Percentiles rank a stretch among this genome's conserved stretches.
Evolutionary conservation across 2,113 vertebrate genomes (phyloP).

Genomic region (Patagioenas fasciata): DNA sequence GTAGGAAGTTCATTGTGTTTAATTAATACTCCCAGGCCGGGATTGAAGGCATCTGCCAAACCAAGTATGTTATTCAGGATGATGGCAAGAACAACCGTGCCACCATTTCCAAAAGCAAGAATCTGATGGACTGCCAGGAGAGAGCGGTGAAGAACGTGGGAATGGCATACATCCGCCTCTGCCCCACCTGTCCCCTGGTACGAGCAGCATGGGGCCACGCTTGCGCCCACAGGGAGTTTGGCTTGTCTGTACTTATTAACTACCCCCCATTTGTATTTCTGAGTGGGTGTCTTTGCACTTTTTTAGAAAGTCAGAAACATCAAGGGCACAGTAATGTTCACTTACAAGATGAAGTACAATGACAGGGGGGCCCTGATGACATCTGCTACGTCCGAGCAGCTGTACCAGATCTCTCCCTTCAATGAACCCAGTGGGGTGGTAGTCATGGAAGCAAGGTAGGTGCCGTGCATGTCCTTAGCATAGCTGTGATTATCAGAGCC

Average conservation of each 20-base stretch:
- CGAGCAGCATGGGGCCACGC: rapidly evolving
- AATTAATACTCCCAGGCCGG: constrained; percentile 51
- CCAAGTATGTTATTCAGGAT: constrained; percentile 82
- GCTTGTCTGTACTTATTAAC: background rate
- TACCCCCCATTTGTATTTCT: rapidly evolving
- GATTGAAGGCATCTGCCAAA: constrained; percentile 84
- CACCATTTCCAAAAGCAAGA: constrained; percentile 80
- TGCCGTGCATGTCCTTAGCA: rapidly evolving
- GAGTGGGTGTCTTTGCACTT: background rate
- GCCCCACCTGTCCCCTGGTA: constrained; percentile 74
- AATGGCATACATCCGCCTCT: constrained; percentile 77
- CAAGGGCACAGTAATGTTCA: constrained; percentile 74
- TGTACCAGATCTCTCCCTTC: constrained; percentile 82
- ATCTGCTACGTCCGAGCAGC: constrained; percentile 71
- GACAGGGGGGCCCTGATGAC: constrained; percentile 61
- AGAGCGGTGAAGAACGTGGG: constrained; percentile 75
- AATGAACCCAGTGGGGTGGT: constrained; percentile 73
- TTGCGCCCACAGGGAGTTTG: background rate
- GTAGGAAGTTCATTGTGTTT: background rate
- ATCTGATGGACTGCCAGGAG: constrained; percentile 82
- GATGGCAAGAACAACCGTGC: constrained; percentile 72
- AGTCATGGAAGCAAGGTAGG: constrained; percentile 79
- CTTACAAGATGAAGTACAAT: constrained; percentile 76
- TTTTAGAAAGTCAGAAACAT: constrained; percentile 76
- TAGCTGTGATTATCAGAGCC: background rate